These are phyloP conservation scores for Cataglyphis altisquamis DNA, from an alignment of 2,888 invertebrate species.

Conservation along the genomic window DNA sequence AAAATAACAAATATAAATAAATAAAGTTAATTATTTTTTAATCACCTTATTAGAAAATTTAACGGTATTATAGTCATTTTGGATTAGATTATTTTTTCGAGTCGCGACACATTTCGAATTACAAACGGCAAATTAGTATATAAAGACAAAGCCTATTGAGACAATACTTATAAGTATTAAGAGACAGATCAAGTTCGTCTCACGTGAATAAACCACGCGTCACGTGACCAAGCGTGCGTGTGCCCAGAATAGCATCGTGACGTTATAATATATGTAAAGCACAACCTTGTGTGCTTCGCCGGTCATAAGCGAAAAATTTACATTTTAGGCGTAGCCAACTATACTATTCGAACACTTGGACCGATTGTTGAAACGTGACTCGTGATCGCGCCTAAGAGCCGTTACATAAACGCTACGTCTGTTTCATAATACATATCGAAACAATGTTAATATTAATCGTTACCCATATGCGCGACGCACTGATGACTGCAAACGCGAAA, in stretches of 20 bases:
- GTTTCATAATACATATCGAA: conserved; percentile 29
- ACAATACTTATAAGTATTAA: neutral
- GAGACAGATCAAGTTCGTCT: conserved; percentile 11
- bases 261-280: neutral
- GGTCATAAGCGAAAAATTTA: conserved; percentile 33
- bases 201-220: conserved; percentile 18
- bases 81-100: neutral
- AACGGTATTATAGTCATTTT: neutral
- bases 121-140: conserved; percentile 1
- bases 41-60: neutral
- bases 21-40: conserved; percentile 8
- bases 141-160: conserved; percentile 23
- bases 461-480: conserved; percentile 11
- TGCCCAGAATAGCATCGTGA: conserved; percentile 10
- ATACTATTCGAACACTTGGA: neutral
- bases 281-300: conserved; percentile 27
- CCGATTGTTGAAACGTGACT: conserved; percentile 29
- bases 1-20: neutral
- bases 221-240: conserved; percentile 12
- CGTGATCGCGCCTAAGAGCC: neutral
- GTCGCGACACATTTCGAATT: neutral
- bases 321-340: conserved; percentile 33
- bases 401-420: conserved; percentile 30
- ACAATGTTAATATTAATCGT: conserved; percentile 33
- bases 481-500: neutral